Evolutionary conservation across 2,113 vertebrate genomes (phyloP), one percentile per base, ranked within the genome.

Genomic region (Argyrosomus japonicus): DNA sequence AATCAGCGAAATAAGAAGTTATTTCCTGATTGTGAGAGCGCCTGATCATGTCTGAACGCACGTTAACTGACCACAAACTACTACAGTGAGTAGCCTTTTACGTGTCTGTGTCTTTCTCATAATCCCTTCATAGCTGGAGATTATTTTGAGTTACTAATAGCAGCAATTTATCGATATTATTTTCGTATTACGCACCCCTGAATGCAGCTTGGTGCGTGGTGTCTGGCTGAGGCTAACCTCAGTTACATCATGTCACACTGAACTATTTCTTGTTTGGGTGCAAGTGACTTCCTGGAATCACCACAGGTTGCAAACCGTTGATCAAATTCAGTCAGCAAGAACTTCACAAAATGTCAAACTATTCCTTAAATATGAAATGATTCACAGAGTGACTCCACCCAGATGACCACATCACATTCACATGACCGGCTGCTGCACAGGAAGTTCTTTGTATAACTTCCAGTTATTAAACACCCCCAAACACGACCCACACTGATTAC

Each of bases 391-490:
- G n/a, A 57, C n/a, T 29, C 32, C 74, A 63, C 69, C 64, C 61
- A 74, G 56, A 69, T 53, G 69, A 82, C 60, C 23, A 29, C 51
- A 53, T 75, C 76, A 45, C 51, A 29, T 21, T 40, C 25, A 58
- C 61, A 60, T 61, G 75, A 60, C 23, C n/a, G 0, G 25, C 27
- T 27, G 1, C 15, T 13, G 7, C n/a, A 72, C 48, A 62, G 60
- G 43, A 81, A 82, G 32, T 29, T 23, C 23, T 29, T 40, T 14
- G 36, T 40, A 71, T 54, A 25, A 51, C 23, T 47, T 54, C 5
- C 79, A 57, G 25, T 79, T 47, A 62, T 15, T 43, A 36, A 36
- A 6, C 32, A 6, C 32, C 50, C 50, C 47, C 47, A 29, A 21
- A 54, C 43, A 8, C 40, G 58, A 64, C 32, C 45, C 25, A 76